Evolutionary conservation across 2,888 invertebrate genomes (phyloP), one percentile per base, ranked within the genome.

Genomic region (Leptarthrus brevirostris): DNA sequence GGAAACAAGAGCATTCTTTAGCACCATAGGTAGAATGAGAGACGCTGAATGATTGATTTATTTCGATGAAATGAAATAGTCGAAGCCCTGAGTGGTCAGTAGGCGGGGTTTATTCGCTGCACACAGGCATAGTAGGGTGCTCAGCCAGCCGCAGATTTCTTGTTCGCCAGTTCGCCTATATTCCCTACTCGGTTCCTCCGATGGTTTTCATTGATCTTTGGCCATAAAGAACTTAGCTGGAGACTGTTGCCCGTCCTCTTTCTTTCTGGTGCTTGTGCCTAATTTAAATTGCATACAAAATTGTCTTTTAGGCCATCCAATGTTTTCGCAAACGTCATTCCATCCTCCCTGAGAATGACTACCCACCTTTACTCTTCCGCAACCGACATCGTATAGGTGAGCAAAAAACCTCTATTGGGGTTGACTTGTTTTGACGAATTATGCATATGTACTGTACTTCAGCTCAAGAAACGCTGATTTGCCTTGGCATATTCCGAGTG

Each of bases 31-130:
- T 49, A 52, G 74, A 47, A 74, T 72, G 58, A 66, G 76, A 74
- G 61, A 74, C 73, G 70, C 56, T 76, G 74, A 76, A 76, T 76
- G 76, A 76, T 76, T 76, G 76, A 76, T 76, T 76, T 76, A 74
- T 76, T 76, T 71, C 76, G 73, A 74, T 74, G 73, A 76, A 76
- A 74, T 64, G 74, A 69, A 76, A 74, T 74, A 72, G 72, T 52
- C 74, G 72, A 66, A 72, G 64, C 74, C 70, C 64, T 64, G 74
- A 74, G 74, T 66, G 74, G 76, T 74, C 73, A 76, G 76, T 76
- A 74, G 76, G 76, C 76, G 76, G 76, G 73, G 76, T 76, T 74
- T 71, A 44, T n/a, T 36, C 49, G 36, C 44, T 71, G 64, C 73
- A 73, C 61, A 56, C 54, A 54, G 69, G 34, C 52, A 69, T 40